Percentiles rank a stretch among this genome's conserved stretches.
These are phyloP conservation scores for Auanema sp. DNA, from an alignment of 2,888 invertebrate genomes.

Conservation along the genomic window DNA sequence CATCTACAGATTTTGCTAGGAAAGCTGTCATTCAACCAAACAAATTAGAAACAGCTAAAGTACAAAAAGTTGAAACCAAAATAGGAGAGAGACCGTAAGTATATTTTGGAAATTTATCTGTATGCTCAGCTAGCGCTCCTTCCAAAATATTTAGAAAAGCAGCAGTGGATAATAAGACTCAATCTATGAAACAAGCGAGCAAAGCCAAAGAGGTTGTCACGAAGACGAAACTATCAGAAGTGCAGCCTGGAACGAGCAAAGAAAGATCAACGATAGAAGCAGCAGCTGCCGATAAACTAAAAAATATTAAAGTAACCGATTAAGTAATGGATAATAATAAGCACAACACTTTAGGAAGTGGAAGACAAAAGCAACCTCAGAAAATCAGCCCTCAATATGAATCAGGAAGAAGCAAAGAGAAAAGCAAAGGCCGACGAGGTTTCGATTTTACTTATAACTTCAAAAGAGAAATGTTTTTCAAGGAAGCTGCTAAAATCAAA, in stretches of 20 bases:
- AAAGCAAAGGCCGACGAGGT: constrained; percentile 50
- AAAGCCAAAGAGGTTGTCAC: too few species aligned
- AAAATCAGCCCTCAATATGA: constrained; percentile 60
- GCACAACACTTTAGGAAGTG: constrained; percentile 12
- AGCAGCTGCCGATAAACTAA: too few species aligned
- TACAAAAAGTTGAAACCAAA: constrained; percentile 36
- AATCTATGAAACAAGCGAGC: too few species aligned
- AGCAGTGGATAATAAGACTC: too few species aligned
- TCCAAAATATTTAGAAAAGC: too few species aligned
- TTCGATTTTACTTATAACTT: not conserved
- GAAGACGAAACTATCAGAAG: constrained; percentile 8
- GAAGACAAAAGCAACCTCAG: constrained; percentile 57
- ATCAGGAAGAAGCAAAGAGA: constrained; percentile 52
- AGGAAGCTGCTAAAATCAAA: constrained; percentile 1
- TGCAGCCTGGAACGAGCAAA: not conserved
- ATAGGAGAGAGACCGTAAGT: not conserved
- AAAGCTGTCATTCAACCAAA: constrained; percentile 58
- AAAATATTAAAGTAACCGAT: too few species aligned
- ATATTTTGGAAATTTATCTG: too few species aligned
- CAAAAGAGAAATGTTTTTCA: constrained; percentile 4
- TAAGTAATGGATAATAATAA: too few species aligned
- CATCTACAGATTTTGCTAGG: constrained; percentile 53
- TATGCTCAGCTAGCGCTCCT: too few species aligned
- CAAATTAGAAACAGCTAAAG: constrained; percentile 47
- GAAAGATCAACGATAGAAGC: too few species aligned